Conservation (phyloP, 2,888 invertebrate genomes). For the Thelaira solivaga region DNA sequence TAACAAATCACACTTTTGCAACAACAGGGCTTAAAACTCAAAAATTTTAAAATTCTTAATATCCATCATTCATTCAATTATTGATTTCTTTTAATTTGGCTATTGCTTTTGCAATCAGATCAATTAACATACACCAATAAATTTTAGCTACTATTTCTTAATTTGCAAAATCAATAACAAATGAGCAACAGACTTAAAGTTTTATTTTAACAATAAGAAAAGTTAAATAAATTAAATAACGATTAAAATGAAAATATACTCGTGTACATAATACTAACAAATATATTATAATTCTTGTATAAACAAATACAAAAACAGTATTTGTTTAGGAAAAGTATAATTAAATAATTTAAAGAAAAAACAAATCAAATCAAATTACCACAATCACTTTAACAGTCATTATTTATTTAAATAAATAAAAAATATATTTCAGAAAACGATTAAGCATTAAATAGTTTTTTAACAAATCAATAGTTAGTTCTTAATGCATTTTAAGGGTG, state of each 20-base stretch:
- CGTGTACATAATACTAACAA: not conserved
- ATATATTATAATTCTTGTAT: not conserved
- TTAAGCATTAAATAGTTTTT: slow-evolving; percentile 13
- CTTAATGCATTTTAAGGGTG: not conserved
- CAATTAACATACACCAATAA: slow-evolving; percentile 17
- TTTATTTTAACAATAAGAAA: not conserved
- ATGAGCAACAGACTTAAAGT: not conserved
- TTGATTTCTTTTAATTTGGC: no score
- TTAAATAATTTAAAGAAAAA: not conserved
- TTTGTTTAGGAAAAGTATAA: not conserved
- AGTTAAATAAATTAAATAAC: not conserved
- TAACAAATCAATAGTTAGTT: not conserved
- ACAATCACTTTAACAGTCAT: not conserved
- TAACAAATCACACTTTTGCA: no score
- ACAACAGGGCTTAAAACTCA: no score
- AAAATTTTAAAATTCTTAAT: no score
- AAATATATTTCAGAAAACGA: not conserved
- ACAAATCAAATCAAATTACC: slow-evolving; percentile 15
- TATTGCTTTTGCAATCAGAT: not conserved
- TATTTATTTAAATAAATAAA: not conserved
- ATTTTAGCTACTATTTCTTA: slow-evolving; percentile 32
- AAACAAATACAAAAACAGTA: not conserved
- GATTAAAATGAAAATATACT: not conserved
- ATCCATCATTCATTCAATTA: no score
- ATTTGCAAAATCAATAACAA: slow-evolving; percentile 30